These are phyloP conservation scores for Sicus ferrugineus DNA, from an alignment of 2,888 invertebrate species.

Conservation along the genomic window DNA sequence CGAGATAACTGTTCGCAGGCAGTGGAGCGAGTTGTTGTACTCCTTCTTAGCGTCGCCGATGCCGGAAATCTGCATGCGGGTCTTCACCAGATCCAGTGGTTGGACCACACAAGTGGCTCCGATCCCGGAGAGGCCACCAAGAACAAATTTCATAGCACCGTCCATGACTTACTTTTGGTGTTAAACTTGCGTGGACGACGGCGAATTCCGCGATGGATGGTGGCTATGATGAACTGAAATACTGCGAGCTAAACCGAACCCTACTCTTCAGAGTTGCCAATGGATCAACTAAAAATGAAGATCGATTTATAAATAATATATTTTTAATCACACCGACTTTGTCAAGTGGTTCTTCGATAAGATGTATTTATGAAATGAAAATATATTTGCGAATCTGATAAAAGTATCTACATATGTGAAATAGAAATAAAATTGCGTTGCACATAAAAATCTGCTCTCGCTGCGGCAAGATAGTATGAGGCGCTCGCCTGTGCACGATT, in stretches of 20 bases:
- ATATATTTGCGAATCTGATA: too few relatives aligned
- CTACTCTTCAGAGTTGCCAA: slow-evolving; percentile 21
- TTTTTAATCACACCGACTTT: too few relatives aligned
- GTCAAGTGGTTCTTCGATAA: too few relatives aligned
- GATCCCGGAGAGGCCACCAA: slow-evolving; percentile 89
- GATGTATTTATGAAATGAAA: too few relatives aligned
- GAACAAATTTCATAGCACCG: slow-evolving; percentile 73
- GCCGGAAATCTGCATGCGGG: slow-evolving; percentile 90
- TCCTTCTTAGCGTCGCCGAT: slow-evolving; percentile 66
- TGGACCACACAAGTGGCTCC: slow-evolving; percentile 94
- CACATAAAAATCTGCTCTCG: too few relatives aligned
- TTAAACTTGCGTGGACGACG: not conserved
- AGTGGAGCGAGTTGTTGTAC: slow-evolving; percentile 81
- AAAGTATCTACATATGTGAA: too few relatives aligned
- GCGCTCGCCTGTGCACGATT: too few relatives aligned
- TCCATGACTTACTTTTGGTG: slow-evolving; percentile 15
- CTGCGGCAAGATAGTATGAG: too few relatives aligned
- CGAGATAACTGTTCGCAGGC: slow-evolving; percentile 78
- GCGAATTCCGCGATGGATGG: not conserved
- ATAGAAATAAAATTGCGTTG: too few relatives aligned
- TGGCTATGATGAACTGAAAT: not conserved
- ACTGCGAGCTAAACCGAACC: slow-evolving; percentile 22
- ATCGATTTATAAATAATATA: too few relatives aligned
- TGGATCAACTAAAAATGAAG: not conserved
- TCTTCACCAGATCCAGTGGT: slow-evolving; percentile 96